Base-by-base conservation (phyloP, 2,888 invertebrate genomes). In the Rhabditophanes sp. region DNA sequence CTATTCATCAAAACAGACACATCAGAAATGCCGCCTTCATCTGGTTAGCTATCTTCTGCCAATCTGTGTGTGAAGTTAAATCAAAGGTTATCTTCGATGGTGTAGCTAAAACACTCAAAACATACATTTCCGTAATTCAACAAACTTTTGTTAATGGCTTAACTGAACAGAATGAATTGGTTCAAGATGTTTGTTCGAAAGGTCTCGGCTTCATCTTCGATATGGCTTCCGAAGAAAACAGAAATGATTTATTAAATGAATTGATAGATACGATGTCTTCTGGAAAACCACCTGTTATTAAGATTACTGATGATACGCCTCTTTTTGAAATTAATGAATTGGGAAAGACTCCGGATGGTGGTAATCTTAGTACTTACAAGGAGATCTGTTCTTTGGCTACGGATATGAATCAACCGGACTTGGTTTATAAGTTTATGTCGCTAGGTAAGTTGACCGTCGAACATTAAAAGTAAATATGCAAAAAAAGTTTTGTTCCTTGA, bases 361-460 rank as follows among this genome's bases (percentile, higher is more conserved):
- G 42, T 17, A 36, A 36, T 8, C 36, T 54, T 19, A 45, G 85
- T 1, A 88, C 88, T 0, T 90, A 90, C 68, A 83, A 82, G 65
- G 88, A 90, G 67, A 72, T 90, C 31, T 88, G 87, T 66, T 80
- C 83, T 0, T 70, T 88, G 26, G 87, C 87, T 0, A 83, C 83
- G 1, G 87, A 88, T 68, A 71, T 90, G 43, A 87, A 87, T 64
- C 82, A 88, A 65, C 88, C 88, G 0, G 87, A 88, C 65, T 73
- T 90, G 41, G 76, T 87, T 44, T 90, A 90, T 69, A 82, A 83
- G 67, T 90, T 90, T 66, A 82, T 90, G 81, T 80, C 85, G 66
- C 70, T 88, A 44, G 87, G n/a, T n/a, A n/a, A n/a, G n/a, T n/a
- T n/a, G n/a, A n/a, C n/a, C n/a, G n/a, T n/a, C n/a, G n/a, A n/a